Evolutionary conservation across 1,140 invertebrate species (phyloP).

Genomic region (Theocolax elegans): DNA sequence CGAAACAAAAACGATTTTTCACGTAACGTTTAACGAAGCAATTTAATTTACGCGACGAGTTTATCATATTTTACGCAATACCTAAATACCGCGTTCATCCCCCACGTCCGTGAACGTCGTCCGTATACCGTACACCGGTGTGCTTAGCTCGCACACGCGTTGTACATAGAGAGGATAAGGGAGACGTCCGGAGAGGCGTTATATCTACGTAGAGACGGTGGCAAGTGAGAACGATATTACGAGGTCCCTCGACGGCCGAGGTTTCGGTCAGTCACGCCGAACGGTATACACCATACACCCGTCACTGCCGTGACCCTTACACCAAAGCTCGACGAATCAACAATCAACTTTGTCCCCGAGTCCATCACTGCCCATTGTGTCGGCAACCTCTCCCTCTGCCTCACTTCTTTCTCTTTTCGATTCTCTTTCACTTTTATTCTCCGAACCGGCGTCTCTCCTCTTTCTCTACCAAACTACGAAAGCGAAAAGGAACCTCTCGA

Average conservation of each 20-base stretch:
- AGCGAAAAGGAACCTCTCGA: too few species aligned
- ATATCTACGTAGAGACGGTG: too few species aligned
- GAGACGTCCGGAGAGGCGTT: background rate
- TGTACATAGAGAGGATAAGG: background rate
- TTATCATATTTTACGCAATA: constrained; percentile 34
- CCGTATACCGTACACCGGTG: constrained; percentile 23
- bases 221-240: constrained; percentile 15
- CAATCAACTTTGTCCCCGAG: constrained; percentile 48
- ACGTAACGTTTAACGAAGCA: constrained; percentile 1
- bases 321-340: constrained; percentile 46
- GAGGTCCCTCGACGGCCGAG: background rate
- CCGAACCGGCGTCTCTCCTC: too few species aligned
- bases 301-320: background rate
- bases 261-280: constrained; percentile 15
- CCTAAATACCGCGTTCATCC: background rate
- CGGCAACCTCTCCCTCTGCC: background rate
- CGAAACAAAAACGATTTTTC: background rate
- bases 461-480: too few species aligned
- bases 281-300: background rate
- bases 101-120: too few species aligned
- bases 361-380: constrained; percentile 44
- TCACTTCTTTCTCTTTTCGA: too few species aligned
- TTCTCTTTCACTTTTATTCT: constrained; percentile 11
- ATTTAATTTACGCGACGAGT: constrained; percentile 20
- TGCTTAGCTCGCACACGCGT: background rate